A percentile compares a stretch with the other conserved stretches of the same genome.
Evolutionary conservation across 2,797 vertebrate genomes (phyloP).

Genomic region (Falco biarmicus): DNA sequence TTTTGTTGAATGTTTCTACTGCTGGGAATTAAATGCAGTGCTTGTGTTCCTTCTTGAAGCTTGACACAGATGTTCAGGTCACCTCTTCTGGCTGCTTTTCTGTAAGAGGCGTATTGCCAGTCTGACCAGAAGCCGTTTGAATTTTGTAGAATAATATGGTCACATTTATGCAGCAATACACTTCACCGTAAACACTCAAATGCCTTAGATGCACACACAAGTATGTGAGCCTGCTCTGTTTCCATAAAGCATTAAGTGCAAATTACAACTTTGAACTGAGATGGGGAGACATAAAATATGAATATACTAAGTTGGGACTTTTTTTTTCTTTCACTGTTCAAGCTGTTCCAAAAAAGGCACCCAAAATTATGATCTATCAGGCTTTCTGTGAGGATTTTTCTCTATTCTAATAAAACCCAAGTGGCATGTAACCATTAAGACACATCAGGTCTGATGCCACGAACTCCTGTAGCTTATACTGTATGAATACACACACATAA

Average conservation of each 20-base stretch:
- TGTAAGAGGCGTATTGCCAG: not conserved
- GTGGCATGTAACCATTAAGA: not conserved
- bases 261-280: not conserved
- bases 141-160: not conserved
- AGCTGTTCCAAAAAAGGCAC: not conserved
- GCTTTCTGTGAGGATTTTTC: not conserved
- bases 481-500: not conserved
- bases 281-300: not conserved
- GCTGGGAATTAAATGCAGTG: not conserved
- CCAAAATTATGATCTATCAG: not conserved
- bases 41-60: not conserved
- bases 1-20: slow-evolving; percentile 20
- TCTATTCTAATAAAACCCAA: not conserved
- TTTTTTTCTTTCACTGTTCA: not conserved
- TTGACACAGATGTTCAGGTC: slow-evolving; percentile 27
- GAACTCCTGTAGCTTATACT: not conserved
- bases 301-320: not conserved
- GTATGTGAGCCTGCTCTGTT: not conserved
- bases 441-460: not conserved
- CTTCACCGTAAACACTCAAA: not conserved
- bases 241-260: not conserved
- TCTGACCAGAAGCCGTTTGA: not conserved
- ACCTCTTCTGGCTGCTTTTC: not conserved
- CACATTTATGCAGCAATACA: not conserved
- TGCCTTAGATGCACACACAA: not conserved